Evolutionary conservation across 37 sponge, comb jelly and placozoan genomes (phyloP), one percentile per base, ranked within the genome.

Genomic region (Agelas oroides): DNA sequence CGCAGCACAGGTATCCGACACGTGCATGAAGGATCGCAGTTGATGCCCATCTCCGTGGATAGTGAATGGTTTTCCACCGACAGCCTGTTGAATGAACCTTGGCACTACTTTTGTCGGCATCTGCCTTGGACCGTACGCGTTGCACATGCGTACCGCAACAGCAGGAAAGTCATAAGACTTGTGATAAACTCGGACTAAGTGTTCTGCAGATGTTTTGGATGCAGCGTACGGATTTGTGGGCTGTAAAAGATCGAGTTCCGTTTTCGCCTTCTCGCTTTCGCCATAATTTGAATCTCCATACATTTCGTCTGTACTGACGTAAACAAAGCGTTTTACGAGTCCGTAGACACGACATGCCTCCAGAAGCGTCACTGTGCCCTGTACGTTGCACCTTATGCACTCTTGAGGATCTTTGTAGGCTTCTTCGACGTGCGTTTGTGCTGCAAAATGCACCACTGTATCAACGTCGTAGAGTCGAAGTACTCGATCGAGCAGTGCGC

Each of bases 201-300:
- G n/a, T n/a, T n/a, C n/a, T n/a, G n/a, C n/a, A n/a, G n/a, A n/a
- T n/a, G n/a, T n/a, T n/a, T n/a, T n/a, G n/a, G n/a, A n/a, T n/a
- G n/a, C n/a, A n/a, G n/a, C n/a, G n/a, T n/a, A n/a, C n/a, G n/a
- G n/a, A n/a, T n/a, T n/a, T n/a, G n/a, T n/a, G n/a, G n/a, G n/a
- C n/a, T n/a, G n/a, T n/a, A n/a, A n/a, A n/a, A n/a, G n/a, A n/a
- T n/a, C n/a, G n/a, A n/a, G n/a, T n/a, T n/a, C n/a, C n/a, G n/a
- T n/a, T n/a, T n/a, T n/a, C n/a, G n/a, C n/a, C 17, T 19, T 14
- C 17, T 56, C 57, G 17, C 57, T 56, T 19, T 56, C 77, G 13
- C 82, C 82, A 70, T 81, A 81, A 81, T 71, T 53, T 81, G 71
- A 37, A 69, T 71, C 35, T n/a, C n/a, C n/a, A n/a, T n/a, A n/a